These are phyloP conservation scores for Myotis vivesi DNA, from an alignment of 2,797 vertebrate species.

Conservation along the genomic window DNA sequence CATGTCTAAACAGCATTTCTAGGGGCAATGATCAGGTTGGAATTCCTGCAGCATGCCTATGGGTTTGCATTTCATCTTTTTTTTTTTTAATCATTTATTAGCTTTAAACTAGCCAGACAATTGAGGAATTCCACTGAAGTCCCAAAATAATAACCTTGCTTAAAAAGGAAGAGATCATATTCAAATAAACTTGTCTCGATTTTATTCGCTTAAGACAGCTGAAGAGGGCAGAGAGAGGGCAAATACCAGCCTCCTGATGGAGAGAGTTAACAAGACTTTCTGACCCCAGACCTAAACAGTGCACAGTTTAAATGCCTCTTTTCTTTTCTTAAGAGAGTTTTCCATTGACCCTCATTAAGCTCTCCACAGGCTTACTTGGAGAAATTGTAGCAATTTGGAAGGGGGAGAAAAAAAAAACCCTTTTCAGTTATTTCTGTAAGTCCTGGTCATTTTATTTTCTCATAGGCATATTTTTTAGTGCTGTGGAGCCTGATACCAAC, in stretches of 20 bases:
- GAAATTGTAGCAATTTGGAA: slow-evolving; percentile 72
- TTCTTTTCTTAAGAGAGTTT: slow-evolving; percentile 77
- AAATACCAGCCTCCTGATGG: slow-evolving; percentile 79
- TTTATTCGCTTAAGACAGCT: slow-evolving; percentile 77
- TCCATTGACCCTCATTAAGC: slow-evolving; percentile 80
- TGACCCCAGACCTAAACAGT: slow-evolving; percentile 82
- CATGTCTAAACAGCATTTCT: slow-evolving; percentile 28
- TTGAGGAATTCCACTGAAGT: slow-evolving; percentile 67
- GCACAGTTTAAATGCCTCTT: slow-evolving; percentile 80
- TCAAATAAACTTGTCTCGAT: slow-evolving; percentile 76
- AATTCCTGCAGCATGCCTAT: slow-evolving; percentile 17
- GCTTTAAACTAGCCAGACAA: slow-evolving; percentile 65
- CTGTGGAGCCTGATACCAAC: background rate
- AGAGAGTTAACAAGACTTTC: slow-evolving; percentile 73
- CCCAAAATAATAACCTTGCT: slow-evolving; percentile 72
- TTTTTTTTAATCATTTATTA: slow-evolving; percentile 44
- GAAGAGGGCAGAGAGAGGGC: slow-evolving; percentile 76
- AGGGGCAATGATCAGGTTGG: background rate
- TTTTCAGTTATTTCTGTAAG: slow-evolving; percentile 46
- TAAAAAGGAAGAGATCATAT: slow-evolving; percentile 74
- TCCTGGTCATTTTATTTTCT: slow-evolving; percentile 51
- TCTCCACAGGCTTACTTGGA: slow-evolving; percentile 74
- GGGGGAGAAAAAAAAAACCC: background rate
- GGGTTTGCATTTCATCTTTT: slow-evolving; percentile 39
- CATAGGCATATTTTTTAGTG: background rate